A percentile compares a stretch with the other conserved stretches of the same genome.
Conservation (phyloP, 2,113 vertebrate species). For the Etia nguti region DNA sequence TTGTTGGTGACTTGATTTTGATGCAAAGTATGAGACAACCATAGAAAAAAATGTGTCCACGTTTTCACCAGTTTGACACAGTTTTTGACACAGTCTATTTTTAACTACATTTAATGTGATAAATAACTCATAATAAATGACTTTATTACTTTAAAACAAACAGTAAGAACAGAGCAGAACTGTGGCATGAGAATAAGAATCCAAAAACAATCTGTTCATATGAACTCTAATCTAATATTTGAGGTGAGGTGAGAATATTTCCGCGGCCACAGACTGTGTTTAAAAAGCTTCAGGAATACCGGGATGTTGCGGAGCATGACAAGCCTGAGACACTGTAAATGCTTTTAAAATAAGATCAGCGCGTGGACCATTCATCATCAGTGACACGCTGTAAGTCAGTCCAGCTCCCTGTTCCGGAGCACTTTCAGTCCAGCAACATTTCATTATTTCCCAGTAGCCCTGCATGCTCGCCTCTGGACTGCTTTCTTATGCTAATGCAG, state of each 20-base stretch:
- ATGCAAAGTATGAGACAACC: not conserved
- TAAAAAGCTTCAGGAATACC: not conserved
- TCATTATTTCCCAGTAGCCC: not conserved
- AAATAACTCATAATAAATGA: accelerated
- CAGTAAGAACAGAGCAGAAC: not conserved
- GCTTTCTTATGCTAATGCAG: conserved; percentile 86
- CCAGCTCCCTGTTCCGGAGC: not conserved
- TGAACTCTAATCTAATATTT: not conserved
- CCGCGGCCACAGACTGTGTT: not conserved
- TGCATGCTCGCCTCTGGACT: not conserved
- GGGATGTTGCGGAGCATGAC: not conserved
- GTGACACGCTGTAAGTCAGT: not conserved
- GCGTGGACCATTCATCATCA: not conserved
- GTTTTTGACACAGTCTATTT: not conserved
- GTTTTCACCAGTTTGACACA: not conserved
- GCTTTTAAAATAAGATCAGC: not conserved
- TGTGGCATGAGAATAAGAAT: not conserved
- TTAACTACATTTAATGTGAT: not conserved
- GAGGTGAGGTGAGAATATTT: not conserved
- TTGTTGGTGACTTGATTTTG: not conserved
- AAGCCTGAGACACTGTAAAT: not conserved
- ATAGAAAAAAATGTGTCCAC: not conserved
- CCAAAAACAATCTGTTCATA: accelerated
- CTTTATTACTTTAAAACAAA: not conserved
- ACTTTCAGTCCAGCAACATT: not conserved